Conservation (phyloP, 2,888 invertebrate species). For the Hipparchia semele region DNA sequence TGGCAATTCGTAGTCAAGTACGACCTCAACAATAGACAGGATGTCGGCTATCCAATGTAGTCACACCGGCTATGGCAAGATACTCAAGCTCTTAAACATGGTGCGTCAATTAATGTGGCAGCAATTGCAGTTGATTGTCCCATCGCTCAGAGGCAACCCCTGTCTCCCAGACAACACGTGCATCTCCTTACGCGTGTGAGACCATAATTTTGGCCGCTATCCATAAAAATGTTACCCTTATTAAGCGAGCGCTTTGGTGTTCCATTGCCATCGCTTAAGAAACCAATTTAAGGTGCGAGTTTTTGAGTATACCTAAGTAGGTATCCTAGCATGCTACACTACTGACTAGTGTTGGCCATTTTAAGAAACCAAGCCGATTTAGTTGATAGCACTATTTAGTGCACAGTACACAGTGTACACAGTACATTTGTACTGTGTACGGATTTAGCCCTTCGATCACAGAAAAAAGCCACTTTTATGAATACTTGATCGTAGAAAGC, state of each 20-base stretch:
- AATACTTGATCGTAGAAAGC: no score
- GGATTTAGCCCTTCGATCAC: no score
- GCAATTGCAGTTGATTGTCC: conserved; percentile 36
- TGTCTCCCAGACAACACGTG: conserved; percentile 65
- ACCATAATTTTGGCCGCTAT: conserved; percentile 76
- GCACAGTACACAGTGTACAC: no score
- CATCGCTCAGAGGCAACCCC: conserved; percentile 52
- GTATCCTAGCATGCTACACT: neutral
- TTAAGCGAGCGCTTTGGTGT: neutral
- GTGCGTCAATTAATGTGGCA: neutral
- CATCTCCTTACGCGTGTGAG: conserved; percentile 61
- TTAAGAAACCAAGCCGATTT: neutral
- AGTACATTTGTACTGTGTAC: no score
- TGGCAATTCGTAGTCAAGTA: neutral
- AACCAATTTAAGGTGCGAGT: neutral
- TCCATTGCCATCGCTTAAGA: neutral
- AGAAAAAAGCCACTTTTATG: neutral
- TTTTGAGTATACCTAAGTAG: neutral
- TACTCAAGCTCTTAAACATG: neutral
- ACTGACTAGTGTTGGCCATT: neutral
- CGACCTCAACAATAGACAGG: neutral
- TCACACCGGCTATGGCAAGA: neutral
- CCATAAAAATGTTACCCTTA: conserved; percentile 51
- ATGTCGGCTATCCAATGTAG: neutral
- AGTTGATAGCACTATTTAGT: neutral